phyloP scores from a whole-genome alignment of 1,140 invertebrate species.

The Calosoma granatense region DNA sequence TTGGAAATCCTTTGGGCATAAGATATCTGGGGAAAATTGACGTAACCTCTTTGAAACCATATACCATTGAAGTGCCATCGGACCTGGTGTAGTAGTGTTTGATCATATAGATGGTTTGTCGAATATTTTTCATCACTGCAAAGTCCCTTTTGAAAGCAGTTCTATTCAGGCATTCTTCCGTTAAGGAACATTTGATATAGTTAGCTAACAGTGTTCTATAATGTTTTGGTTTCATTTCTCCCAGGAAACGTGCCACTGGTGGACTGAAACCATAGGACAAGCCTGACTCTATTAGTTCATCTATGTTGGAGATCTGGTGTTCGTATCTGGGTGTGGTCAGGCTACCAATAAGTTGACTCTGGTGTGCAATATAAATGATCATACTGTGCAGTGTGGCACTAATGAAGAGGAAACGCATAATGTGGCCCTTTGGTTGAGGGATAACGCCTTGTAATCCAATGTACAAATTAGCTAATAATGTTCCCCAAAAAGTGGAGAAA shows the following conservation, averaged over 20 bases:
- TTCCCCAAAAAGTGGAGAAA: no score
- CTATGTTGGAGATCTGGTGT: not conserved
- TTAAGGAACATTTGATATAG: not conserved
- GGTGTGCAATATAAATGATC: not conserved
- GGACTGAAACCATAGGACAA: not conserved
- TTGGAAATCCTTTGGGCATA: not conserved
- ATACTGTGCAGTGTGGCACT: not conserved
- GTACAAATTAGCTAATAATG: no score
- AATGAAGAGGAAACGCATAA: no score
- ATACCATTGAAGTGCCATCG: constrained; percentile 8
- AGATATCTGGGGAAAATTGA: not conserved
- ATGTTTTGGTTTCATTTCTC: not conserved
- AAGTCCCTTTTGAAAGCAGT: constrained; percentile 10
- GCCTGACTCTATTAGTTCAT: not conserved
- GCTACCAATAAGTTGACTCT: not conserved
- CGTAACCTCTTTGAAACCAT: not conserved
- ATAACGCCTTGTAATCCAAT: no score
- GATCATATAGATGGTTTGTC: constrained; percentile 7
- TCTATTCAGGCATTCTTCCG: not conserved
- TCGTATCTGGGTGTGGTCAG: not conserved
- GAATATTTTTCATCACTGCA: constrained; percentile 10
- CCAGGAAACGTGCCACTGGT: not conserved
- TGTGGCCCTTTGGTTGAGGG: no score
- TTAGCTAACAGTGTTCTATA: not conserved
- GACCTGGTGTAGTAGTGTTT: not conserved